Conservation (phyloP, 1,140 invertebrate genomes). For the Hycleus cichorii region DNA sequence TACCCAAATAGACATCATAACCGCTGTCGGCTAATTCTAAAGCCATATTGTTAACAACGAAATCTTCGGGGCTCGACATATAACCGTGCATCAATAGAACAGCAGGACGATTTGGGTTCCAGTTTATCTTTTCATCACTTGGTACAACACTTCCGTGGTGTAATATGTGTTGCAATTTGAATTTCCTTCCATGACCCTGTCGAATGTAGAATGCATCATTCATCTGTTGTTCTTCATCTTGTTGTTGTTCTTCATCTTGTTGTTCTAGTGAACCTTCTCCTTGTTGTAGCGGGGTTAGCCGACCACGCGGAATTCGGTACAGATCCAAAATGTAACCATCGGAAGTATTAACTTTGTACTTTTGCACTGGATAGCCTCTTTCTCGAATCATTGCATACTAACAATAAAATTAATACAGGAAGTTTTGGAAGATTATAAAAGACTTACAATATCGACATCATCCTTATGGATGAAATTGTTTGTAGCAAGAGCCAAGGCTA, state of each 20-base stretch:
- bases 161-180: background rate
- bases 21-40: conserved; percentile 60
- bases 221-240: no score
- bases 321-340: conserved; percentile 51
- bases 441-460: no score
- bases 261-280: no score
- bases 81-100: conserved; percentile 62
- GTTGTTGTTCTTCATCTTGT: no score
- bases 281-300: background rate
- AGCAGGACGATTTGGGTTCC: conserved; percentile 21
- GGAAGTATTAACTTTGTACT: conserved; percentile 41
- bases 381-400: conserved; percentile 14
- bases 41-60: conserved; percentile 46
- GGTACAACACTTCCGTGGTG: background rate
- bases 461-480: no score
- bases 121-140: background rate
- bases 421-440: no score
- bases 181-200: background rate
- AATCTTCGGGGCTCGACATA: conserved; percentile 55
- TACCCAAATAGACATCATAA: conserved; percentile 70
- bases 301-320: background rate
- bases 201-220: conserved; percentile 39
- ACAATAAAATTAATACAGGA: background rate
- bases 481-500: no score
- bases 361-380: conserved; percentile 35